These are phyloP conservation scores for Myodes glareolus DNA, from an alignment of 2,113 vertebrate genomes.

Conservation along the genomic window DNA sequence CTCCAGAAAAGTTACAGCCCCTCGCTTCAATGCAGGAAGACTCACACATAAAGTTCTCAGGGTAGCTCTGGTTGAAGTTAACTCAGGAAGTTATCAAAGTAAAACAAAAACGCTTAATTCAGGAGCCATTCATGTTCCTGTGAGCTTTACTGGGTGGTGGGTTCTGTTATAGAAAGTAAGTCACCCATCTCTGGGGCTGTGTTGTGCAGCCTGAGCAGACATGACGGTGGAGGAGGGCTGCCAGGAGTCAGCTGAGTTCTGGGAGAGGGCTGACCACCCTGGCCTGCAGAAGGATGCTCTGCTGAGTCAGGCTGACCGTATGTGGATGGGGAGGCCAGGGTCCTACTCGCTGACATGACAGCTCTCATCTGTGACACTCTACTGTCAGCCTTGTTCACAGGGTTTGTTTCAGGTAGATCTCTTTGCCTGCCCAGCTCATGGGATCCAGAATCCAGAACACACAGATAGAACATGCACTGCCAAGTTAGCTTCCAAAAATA, in stretches of 20 bases:
- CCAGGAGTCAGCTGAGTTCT: background rate
- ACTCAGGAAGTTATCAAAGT: background rate
- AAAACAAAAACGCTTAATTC: background rate
- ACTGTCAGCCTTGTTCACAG: background rate
- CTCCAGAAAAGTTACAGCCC: background rate
- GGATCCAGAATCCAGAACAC: background rate
- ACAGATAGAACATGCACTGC: background rate
- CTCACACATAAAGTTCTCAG: background rate
- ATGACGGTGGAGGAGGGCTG: fast-evolving
- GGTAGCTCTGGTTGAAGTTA: background rate
- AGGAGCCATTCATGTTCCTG: background rate
- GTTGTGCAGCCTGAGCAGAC: background rate
- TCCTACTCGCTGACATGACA: background rate
- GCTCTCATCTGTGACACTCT: background rate
- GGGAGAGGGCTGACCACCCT: background rate
- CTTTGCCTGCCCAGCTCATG: background rate
- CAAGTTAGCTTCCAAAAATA: conserved; percentile 52
- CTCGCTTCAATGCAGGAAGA: background rate
- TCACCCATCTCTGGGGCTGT: background rate
- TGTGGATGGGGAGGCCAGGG: fast-evolving
- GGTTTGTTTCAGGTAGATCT: background rate
- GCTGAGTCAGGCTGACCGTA: background rate
- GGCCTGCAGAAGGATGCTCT: background rate
- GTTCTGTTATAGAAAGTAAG: background rate
- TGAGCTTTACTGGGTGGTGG: background rate